Percentiles rank a stretch among this genome's conserved stretches.
Evolutionary conservation across 1,140 invertebrate genomes (phyloP).

Genomic region (Zaprionus lachaisei): DNA sequence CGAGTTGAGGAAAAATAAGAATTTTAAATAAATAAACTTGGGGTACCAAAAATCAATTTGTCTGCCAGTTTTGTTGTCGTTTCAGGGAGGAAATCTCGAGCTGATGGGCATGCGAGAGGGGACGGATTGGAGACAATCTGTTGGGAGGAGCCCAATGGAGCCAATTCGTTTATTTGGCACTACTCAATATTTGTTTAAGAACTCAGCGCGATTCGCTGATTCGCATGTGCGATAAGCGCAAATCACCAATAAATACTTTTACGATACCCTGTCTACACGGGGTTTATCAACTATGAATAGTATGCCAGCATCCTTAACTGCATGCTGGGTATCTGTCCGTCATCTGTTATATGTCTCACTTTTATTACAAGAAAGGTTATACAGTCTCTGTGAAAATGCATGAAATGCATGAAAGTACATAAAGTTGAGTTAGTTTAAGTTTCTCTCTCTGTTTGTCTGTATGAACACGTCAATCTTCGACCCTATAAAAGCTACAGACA

Average conservation of each 20-base stretch:
- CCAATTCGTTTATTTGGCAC: slow-evolving; percentile 37
- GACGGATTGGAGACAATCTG: neutral
- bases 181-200: slow-evolving; percentile 41
- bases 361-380: too few species aligned
- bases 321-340: too few species aligned
- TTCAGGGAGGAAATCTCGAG: slow-evolving; percentile 12
- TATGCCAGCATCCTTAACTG: too few species aligned
- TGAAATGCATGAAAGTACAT: too few species aligned
- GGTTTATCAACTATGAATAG: neutral
- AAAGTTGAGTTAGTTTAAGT: too few species aligned
- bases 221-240: slow-evolving; percentile 37
- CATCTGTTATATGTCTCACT: too few species aligned
- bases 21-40: slow-evolving; percentile 52
- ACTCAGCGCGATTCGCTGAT: slow-evolving; percentile 32
- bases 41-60: slow-evolving; percentile 45
- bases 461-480: neutral
- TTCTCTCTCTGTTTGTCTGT: neutral
- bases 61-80: slow-evolving; percentile 37
- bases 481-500: neutral
- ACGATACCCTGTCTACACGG: neutral
- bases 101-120: neutral
- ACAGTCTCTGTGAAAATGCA: too few species aligned
- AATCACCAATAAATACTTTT: slow-evolving; percentile 37
- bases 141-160: slow-evolving; percentile 9
- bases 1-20: slow-evolving; percentile 39